phyloP scores from a whole-genome alignment of 2,888 invertebrate species.

The Tanaodytes sp. region DNA sequence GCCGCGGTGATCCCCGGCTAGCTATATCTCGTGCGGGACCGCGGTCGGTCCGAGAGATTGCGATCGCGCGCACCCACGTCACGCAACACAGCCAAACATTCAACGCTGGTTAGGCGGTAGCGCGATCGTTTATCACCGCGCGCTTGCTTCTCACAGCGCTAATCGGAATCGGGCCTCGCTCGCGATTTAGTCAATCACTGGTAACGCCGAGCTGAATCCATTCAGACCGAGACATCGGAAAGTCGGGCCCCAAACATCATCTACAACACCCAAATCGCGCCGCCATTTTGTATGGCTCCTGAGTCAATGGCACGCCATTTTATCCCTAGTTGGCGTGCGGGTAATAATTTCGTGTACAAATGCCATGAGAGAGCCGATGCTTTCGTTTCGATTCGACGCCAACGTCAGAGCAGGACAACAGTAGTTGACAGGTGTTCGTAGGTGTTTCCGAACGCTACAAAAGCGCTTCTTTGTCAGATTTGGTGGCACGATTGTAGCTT shows the following conservation, averaged over 20 bases:
- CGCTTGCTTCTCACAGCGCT: background rate
- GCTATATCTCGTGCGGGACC: background rate
- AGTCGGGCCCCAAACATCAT: slow-evolving; percentile 58
- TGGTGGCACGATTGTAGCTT: too few species aligned
- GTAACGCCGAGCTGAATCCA: background rate
- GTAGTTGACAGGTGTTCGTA: too few species aligned
- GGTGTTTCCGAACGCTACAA: too few species aligned
- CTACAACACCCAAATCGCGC: slow-evolving; percentile 70
- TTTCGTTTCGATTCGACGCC: too few species aligned
- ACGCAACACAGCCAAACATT: slow-evolving; percentile 37
- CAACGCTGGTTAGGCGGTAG: background rate
- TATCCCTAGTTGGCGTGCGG: slow-evolving; percentile 53
- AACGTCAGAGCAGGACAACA: too few species aligned
- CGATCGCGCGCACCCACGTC: slow-evolving; percentile 40
- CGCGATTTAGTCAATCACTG: slow-evolving; percentile 10
- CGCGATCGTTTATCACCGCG: too few species aligned
- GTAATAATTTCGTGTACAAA: slow-evolving; percentile 19
- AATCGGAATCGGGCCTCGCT: background rate
- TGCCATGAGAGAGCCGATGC: too few species aligned
- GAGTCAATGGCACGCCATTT: slow-evolving; percentile 52
- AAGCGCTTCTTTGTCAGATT: too few species aligned
- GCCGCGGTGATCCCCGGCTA: background rate
- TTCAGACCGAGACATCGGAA: slow-evolving; percentile 3
- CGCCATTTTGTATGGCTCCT: slow-evolving; percentile 70
- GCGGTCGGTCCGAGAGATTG: slow-evolving; percentile 1